Percentiles rank a stretch among this genome's conserved stretches.
Conservation (phyloP, 2,113 vertebrate genomes). For the Oryctolagus cuniculus region DNA sequence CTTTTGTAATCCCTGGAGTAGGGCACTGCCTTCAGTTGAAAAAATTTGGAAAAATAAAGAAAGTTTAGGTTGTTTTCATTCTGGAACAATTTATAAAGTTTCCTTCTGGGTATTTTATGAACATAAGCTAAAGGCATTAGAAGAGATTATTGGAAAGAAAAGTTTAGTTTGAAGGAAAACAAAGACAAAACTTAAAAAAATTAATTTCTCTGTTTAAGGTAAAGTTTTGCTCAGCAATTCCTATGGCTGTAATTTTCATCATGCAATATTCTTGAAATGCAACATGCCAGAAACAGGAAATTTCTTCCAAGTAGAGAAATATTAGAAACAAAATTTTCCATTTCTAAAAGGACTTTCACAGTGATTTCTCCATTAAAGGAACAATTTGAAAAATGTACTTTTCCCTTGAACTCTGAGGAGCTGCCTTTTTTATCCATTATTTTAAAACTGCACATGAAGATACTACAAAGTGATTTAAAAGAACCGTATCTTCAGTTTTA, state of each 20-base stretch:
- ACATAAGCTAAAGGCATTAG: constrained; percentile 62
- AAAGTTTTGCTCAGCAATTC: constrained; percentile 48
- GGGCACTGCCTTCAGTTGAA: constrained; percentile 94
- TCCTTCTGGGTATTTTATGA: constrained; percentile 27
- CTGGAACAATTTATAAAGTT: constrained; percentile 51
- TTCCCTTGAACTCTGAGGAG: constrained; percentile 57
- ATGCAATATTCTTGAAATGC: constrained; percentile 66
- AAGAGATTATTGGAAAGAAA: constrained; percentile 52
- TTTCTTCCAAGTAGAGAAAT: constrained; percentile 74
- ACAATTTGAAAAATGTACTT: constrained; percentile 67
- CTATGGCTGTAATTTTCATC: constrained; percentile 74
- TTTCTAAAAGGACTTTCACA: constrained; percentile 75
- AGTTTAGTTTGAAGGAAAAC: constrained; percentile 63
- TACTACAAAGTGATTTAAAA: constrained; percentile 26
- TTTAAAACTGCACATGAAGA: constrained; percentile 49
- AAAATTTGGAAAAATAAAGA: constrained; percentile 68
- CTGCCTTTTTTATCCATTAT: constrained; percentile 58
- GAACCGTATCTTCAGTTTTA: neutral
- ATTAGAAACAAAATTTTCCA: constrained; percentile 76
- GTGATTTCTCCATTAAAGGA: constrained; percentile 65
- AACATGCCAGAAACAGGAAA: constrained; percentile 54
- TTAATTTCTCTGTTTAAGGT: constrained; percentile 68
- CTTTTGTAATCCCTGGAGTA: constrained; percentile 99
- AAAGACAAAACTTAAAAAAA: constrained; percentile 52
- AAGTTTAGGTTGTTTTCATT: constrained; percentile 65